Percentiles rank a stretch among this genome's conserved stretches.
phyloP scores from a whole-genome alignment of 2,113 vertebrate species.

The Phalacrocorax brasilianus region DNA sequence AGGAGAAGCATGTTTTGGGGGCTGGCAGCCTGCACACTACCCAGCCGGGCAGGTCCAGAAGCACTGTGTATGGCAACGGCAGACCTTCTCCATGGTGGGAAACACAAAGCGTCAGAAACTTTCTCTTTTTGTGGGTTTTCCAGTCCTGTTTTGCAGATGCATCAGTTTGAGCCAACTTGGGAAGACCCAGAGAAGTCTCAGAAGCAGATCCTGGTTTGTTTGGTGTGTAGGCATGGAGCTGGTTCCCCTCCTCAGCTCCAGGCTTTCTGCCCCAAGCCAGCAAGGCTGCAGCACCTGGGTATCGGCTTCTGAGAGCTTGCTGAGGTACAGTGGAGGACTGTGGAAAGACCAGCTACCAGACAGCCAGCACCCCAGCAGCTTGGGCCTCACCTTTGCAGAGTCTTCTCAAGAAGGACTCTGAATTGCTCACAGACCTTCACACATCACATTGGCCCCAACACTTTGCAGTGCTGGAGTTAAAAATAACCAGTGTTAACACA shows the following conservation, averaged over 20 bases:
- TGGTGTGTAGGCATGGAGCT: background rate
- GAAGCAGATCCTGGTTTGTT: background rate
- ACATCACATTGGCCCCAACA: fast-evolving
- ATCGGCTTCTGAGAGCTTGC: background rate
- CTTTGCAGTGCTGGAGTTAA: background rate
- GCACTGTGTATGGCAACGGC: background rate
- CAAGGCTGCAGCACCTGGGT: background rate
- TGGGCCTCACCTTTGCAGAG: fast-evolving
- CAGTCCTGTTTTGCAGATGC: background rate
- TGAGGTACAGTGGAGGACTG: background rate
- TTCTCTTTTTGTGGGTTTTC: background rate
- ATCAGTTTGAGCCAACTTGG: background rate
- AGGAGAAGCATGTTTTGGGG: background rate
- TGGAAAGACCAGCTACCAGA: background rate
- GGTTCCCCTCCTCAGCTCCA: background rate
- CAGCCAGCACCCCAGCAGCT: background rate
- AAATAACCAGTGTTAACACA: background rate
- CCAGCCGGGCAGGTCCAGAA: background rate
- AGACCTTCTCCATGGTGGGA: background rate
- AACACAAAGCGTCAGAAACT: background rate
- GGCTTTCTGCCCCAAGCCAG: background rate
- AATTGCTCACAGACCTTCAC: background rate
- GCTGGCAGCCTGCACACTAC: background rate
- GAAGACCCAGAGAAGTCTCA: background rate
- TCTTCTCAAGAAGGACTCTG: background rate